phyloP scores from a whole-genome alignment of 2,113 vertebrate species.

The Suncus etruscus region DNA sequence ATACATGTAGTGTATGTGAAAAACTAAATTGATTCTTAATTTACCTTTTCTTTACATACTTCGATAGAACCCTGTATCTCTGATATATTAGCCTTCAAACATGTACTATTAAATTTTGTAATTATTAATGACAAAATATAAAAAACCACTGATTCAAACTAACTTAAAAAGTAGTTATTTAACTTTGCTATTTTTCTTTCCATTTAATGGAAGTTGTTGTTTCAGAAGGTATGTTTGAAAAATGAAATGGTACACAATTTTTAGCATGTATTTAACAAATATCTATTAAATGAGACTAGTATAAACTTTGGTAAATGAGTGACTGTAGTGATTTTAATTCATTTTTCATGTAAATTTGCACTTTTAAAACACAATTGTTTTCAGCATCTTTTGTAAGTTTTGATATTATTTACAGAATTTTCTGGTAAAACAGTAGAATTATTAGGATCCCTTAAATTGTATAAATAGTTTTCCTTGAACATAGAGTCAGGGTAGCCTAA shows the following conservation, averaged over 20 bases:
- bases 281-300: not conserved
- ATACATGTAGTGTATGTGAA: too few species aligned
- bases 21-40: too few species aligned
- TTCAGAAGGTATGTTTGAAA: not conserved
- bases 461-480: too few species aligned
- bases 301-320: not conserved
- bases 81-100: not conserved
- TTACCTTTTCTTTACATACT: not conserved
- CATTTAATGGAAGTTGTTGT: not conserved
- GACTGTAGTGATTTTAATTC: too few species aligned
- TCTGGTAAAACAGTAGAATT: not conserved
- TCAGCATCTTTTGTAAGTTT: not conserved
- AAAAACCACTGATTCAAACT: not conserved
- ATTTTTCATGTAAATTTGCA: not conserved
- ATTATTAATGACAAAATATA: not conserved
- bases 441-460: too few species aligned
- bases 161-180: not conserved
- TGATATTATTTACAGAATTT: not conserved
- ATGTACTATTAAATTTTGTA: not conserved
- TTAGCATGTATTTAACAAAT: not conserved
- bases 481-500: too few species aligned
- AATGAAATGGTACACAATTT: not conserved
- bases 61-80: not conserved
- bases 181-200: not conserved
- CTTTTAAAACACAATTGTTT: conserved; percentile 1